These are phyloP conservation scores for Takifugu bimaculatus DNA, from an alignment of 2,113 vertebrate genomes.

Conservation along the genomic window DNA sequence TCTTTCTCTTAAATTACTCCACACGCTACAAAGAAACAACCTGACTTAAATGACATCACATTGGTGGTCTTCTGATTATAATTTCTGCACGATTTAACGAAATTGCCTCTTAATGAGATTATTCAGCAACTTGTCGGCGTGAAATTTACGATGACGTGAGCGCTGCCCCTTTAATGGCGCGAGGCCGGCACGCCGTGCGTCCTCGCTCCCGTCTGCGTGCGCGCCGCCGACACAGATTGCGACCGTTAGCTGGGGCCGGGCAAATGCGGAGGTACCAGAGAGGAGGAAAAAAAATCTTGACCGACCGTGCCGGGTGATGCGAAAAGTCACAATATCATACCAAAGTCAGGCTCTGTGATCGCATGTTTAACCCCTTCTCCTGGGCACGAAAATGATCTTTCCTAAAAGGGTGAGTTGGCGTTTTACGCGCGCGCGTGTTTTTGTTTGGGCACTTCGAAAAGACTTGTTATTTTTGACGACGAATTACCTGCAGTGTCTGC, in stretches of 20 bases:
- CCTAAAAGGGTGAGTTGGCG: conserved; percentile 51
- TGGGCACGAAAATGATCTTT: conserved; percentile 27
- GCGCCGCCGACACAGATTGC: conserved; percentile 50
- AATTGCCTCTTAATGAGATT: too few species aligned
- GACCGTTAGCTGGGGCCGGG: conserved; percentile 61
- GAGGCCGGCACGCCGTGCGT: conserved; percentile 27
- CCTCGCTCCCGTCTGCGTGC: conserved; percentile 52
- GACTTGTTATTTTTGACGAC: conserved; percentile 63
- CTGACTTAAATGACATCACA: too few species aligned
- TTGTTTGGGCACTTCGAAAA: conserved; percentile 42
- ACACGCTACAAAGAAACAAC: too few species aligned
- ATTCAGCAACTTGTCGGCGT: background rate
- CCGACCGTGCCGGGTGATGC: conserved; percentile 56
- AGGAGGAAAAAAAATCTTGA: conserved; percentile 65
- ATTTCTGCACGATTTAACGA: too few species aligned
- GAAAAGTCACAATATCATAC: conserved; percentile 51
- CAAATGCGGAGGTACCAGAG: conserved; percentile 62
- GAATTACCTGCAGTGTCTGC: conserved; percentile 68
- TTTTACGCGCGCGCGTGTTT: background rate
- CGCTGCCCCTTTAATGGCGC: conserved; percentile 3
- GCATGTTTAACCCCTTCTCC: background rate
- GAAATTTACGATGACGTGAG: background rate
- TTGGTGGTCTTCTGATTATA: too few species aligned
- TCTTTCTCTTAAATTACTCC: too few species aligned
- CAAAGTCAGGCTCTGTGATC: conserved; percentile 3